Evolutionary conservation across 1,140 invertebrate species (phyloP), one percentile per base, ranked within the genome.

Genomic region (Zaprionus gabonicus): DNA sequence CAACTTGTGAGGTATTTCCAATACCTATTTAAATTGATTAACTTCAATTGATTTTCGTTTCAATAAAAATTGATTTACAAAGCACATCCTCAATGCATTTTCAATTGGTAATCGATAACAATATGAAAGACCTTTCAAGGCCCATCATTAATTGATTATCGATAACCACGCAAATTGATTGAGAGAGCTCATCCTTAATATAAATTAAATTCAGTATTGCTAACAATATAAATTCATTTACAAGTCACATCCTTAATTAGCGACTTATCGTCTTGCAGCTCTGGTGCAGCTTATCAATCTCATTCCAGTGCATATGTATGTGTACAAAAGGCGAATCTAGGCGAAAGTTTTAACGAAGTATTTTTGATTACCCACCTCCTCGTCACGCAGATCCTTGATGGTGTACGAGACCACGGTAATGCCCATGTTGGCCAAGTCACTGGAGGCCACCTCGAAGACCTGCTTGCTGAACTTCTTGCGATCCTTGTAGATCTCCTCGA

Each of bases 401-500:
- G 98, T 99, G 93, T 99, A 99, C 2, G 98, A 99, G 9, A 99
- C 98, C 5, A 99, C 98, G 64, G 98, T 99, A 83, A 99, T 99
- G 13, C 98, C 98, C 98, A 99, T 99, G 92, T 99, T 99, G 71
- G 99, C 97, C 67, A 99, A 94, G 94, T 99, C 98, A 71, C 97
- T 98, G 20, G 98, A 98, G 10, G 97, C 97, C 10, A 98, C 97
- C 94, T 98, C 97, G 84, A 98, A 98, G 3, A 99, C 98, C 94
- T 99, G 97, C 93, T 99, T 99, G 77, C 98, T 99, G 93, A 99
- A 99, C 93, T 99, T 99, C 94, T 99, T 99, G 56, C 99, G 95
- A 93, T 99, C 98, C 93, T 99, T 99, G 93, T 99, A 99, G 92
- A 99, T 99, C 94, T 99, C 98, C 94, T 99, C 98, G 12, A 99